A percentile compares a stretch with the other conserved stretches of the same genome.
Conservation (phyloP, 2,113 vertebrate species). For the Rousettus leschenaultii region DNA sequence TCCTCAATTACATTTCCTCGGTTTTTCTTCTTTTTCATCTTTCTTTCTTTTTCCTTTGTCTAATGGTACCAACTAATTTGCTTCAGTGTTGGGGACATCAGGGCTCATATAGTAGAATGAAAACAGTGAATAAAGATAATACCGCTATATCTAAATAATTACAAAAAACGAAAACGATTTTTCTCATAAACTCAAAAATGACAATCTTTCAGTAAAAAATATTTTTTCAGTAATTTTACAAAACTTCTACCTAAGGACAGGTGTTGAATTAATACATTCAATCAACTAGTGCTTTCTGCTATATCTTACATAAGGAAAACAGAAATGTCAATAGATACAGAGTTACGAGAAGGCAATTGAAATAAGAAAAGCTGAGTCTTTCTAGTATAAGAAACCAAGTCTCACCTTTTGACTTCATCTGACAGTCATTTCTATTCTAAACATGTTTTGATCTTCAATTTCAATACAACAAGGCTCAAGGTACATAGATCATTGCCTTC, state of each 20-base stretch:
- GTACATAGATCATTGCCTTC: not conserved
- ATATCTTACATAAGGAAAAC: constrained; percentile 10
- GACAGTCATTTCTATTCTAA: constrained; percentile 47
- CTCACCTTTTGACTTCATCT: constrained; percentile 39
- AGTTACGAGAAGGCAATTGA: constrained; percentile 13
- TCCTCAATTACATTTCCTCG: constrained; percentile 21
- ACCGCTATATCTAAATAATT: constrained; percentile 50
- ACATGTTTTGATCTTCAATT: constrained; percentile 7
- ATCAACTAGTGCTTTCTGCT: not conserved
- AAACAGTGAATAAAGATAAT: constrained; percentile 54
- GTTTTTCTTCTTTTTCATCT: not conserved
- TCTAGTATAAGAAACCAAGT: constrained; percentile 13
- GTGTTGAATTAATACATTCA: constrained; percentile 58
- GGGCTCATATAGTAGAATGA: constrained; percentile 60
- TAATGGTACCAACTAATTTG: constrained; percentile 58
- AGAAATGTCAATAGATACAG: constrained; percentile 50
- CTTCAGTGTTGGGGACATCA: constrained; percentile 58
- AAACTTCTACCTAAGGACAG: constrained; percentile 46
- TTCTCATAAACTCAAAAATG: constrained; percentile 54
- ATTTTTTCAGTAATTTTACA: constrained; percentile 66
- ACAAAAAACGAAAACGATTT: constrained; percentile 53
- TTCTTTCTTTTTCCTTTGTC: constrained; percentile 26
- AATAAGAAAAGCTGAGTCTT: not conserved
- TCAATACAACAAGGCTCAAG: constrained; percentile 6
- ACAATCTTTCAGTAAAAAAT: constrained; percentile 59